Percentiles rank a stretch among this genome's conserved stretches.
Conservation (phyloP, 2,797 vertebrate species). For the Rhinogobio ventralis region DNA sequence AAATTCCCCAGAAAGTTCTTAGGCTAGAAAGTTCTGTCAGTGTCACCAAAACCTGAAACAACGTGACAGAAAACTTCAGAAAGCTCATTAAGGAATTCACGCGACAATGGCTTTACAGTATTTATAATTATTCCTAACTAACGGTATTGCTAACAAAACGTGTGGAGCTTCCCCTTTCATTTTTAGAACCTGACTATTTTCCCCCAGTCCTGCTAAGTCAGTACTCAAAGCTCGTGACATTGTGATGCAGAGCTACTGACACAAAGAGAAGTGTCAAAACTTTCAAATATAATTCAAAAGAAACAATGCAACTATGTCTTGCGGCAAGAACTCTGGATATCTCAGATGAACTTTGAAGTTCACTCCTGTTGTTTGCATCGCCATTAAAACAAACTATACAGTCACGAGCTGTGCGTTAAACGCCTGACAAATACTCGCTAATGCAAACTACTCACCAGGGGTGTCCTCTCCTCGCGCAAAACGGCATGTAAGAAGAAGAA, state of each 20-base stretch:
- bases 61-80: not conserved
- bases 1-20: not conserved
- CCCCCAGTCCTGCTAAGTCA: not conserved
- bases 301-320: not conserved
- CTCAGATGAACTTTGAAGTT: not conserved
- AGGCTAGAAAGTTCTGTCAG: not conserved
- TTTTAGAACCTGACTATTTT: not conserved
- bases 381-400: conserved; percentile 20
- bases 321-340: not conserved
- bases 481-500: conserved; percentile 56
- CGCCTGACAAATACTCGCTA: not conserved
- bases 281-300: not conserved
- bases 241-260: not conserved
- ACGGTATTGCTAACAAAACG: not conserved
- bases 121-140: too few relatives aligned
- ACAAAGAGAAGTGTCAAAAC: not conserved
- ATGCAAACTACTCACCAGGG: conserved; percentile 66
- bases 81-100: not conserved
- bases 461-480: conserved; percentile 27
- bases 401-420: not conserved
- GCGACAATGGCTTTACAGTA: too few relatives aligned
- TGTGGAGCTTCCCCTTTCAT: not conserved
- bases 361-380: not conserved
- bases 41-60: not conserved
- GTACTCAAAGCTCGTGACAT: not conserved